These are phyloP conservation scores for Laothoe populi DNA, from an alignment of 2,888 invertebrate genomes.

Conservation along the genomic window DNA sequence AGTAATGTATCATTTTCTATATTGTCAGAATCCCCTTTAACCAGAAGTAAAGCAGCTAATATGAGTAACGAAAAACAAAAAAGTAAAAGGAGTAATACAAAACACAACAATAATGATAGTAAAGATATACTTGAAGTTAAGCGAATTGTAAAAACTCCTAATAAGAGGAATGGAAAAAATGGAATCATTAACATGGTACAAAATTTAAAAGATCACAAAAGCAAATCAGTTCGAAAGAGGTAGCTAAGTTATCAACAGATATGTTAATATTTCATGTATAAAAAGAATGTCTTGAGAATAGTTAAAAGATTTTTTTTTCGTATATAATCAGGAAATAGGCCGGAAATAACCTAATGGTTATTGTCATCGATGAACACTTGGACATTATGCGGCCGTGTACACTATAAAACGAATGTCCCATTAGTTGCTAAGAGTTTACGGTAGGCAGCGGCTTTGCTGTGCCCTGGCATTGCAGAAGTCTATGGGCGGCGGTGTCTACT, in stretches of 20 bases:
- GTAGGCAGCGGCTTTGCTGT: too few relatives aligned
- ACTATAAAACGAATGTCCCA: too few relatives aligned
- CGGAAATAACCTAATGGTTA: too few relatives aligned
- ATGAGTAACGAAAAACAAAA: neutral
- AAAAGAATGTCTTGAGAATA: too few relatives aligned
- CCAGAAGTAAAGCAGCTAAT: conserved; percentile 5
- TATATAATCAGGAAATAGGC: too few relatives aligned
- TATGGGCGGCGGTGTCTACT: too few relatives aligned
- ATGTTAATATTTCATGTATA: neutral
- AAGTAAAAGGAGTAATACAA: neutral
- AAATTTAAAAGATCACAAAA: neutral
- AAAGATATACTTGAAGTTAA: neutral
- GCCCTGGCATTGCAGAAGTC: too few relatives aligned
- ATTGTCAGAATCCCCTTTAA: conserved; percentile 17
- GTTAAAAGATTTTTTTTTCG: too few relatives aligned
- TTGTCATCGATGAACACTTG: too few relatives aligned
- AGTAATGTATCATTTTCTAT: conserved; percentile 28
- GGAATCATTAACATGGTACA: neutral
- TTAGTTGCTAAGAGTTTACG: too few relatives aligned
- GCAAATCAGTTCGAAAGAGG: neutral
- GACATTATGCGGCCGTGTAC: too few relatives aligned
- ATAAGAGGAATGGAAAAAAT: neutral
- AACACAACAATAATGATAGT: neutral
- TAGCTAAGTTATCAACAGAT: neutral
- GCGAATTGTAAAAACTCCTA: neutral